Percentiles rank a stretch among this genome's conserved stretches.
Evolutionary conservation across 2,888 invertebrate species (phyloP).

Genomic region (Agriopis marginaria): DNA sequence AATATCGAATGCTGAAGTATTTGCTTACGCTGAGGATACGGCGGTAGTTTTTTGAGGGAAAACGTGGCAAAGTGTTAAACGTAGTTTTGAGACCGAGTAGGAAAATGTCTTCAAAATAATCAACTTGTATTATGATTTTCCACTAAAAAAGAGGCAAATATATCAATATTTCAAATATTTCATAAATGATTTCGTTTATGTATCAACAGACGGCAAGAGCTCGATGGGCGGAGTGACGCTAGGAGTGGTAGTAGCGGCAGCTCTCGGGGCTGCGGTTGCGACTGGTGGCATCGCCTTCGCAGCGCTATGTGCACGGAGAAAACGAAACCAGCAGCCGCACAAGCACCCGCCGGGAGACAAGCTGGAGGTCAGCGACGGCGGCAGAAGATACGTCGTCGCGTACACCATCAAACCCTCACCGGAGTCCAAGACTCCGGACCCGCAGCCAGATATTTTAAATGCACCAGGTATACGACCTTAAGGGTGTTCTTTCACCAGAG

Average conservation of each 20-base stretch:
- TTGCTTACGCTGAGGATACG: no score
- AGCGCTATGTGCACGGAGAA: slow-evolving; percentile 69
- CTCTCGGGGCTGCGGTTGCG: slow-evolving; percentile 69
- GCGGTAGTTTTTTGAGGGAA: no score
- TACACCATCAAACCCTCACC: slow-evolving; percentile 92
- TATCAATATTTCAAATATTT: no score
- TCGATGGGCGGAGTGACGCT: slow-evolving; percentile 90
- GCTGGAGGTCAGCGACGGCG: slow-evolving; percentile 91
- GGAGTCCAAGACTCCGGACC: slow-evolving; percentile 86
- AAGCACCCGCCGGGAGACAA: slow-evolving; percentile 81
- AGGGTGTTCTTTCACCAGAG: no score
- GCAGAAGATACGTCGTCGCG: slow-evolving; percentile 94
- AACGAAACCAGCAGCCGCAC: slow-evolving; percentile 72
- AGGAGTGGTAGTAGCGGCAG: slow-evolving; percentile 85
- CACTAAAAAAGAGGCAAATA: no score
- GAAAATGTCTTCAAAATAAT: no score
- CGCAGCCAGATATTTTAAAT: slow-evolving; percentile 93
- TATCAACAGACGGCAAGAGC: slow-evolving; percentile 88
- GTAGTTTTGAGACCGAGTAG: no score
- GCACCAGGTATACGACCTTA: slow-evolving; percentile 84
- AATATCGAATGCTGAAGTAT: no score
- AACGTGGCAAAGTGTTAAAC: no score
- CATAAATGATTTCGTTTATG: not conserved
- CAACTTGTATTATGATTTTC: no score
- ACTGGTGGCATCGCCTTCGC: slow-evolving; percentile 70